Conservation (phyloP, 92 coral and sea anemone genomes). For the Micromussa lordhowensis region DNA sequence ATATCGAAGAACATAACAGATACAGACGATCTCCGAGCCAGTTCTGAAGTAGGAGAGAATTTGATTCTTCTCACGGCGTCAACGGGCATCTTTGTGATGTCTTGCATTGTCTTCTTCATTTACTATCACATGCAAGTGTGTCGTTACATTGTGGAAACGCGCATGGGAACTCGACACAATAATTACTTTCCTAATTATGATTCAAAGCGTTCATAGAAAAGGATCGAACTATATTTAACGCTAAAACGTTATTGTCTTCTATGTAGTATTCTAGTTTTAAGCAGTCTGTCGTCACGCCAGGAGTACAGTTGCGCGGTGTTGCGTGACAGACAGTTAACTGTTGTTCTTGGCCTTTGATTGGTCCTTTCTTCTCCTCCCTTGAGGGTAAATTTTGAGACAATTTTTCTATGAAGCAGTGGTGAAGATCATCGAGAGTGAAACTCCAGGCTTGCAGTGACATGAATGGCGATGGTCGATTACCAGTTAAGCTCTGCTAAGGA, state of each 20-base stretch:
- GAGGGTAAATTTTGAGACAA: too few species aligned
- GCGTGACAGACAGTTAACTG: neutral
- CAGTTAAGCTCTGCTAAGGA: too few species aligned
- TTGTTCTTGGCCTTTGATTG: too few species aligned
- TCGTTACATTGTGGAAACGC: constrained; percentile 11
- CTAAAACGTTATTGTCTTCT: too few species aligned
- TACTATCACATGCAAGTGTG: constrained; percentile 39
- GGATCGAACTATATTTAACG: neutral
- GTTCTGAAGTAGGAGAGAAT: neutral
- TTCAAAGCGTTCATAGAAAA: constrained; percentile 17
- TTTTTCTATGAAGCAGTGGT: too few species aligned
- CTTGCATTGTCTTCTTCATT: constrained; percentile 6
- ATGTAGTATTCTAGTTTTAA: neutral
- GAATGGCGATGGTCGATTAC: too few species aligned
- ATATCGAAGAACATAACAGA: neutral
- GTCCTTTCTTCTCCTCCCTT: too few species aligned
- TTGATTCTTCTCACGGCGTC: neutral
- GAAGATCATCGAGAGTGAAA: too few species aligned
- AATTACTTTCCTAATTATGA: neutral
- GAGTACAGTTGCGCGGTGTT: neutral
- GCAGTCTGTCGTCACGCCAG: neutral
- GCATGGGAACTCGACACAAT: constrained; percentile 2
- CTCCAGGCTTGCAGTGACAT: too few species aligned
- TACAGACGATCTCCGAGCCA: neutral
- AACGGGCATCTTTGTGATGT: constrained; percentile 25